Base-by-base conservation (phyloP, 2,797 vertebrate species). In the Sebastes hopkinsi region DNA sequence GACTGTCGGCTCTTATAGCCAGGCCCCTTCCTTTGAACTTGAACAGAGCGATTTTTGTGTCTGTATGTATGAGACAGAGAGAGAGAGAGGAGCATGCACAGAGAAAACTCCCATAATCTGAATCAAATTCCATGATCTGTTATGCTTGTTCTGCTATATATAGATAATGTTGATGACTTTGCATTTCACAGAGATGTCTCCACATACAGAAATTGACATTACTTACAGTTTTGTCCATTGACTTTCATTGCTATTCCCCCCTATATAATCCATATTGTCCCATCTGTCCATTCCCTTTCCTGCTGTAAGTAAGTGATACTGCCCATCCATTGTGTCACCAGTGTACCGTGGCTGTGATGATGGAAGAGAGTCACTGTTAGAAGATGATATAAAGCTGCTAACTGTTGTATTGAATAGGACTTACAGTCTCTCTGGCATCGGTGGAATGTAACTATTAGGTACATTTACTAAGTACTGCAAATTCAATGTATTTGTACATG, bases 11-110 rank as follows among this genome's bases (percentile, higher is more conserved):
- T 89, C 75, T 80, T 36, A 30, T 67, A 73, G 87, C 81, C 84
- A 61, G 71, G 75, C 89, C 83, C 75, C 70, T 69, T 74, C 83
- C 87, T 91, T 90, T 92, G 92, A 91, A 92, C 92, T 91, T 87
- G 82, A 89, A 87, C 90, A 83, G 72, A 90, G 84, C 32, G 42
- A 83, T 87, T 86, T 80, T 42, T 92, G 84, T 91, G 77, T 84
- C 55, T 80, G 67, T 30, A 20, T 80, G 50, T 54, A 29, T 56
- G 60, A 82, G 81, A 75, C 16, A 32, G 22, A 54, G 46, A 54
- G 46, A 54, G 46, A 36, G 54, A 66, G 62, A 66, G 64, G 10
- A 46, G 36, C 25, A 16, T 52, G 30, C 59, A 32, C 58, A 46
- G 18, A 67, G 27, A 72, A 61, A 68, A 60, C 30, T 76, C 73